These are phyloP conservation scores for Melanaphis sacchari DNA, from an alignment of 1,140 invertebrate genomes.

Conservation along the genomic window DNA sequence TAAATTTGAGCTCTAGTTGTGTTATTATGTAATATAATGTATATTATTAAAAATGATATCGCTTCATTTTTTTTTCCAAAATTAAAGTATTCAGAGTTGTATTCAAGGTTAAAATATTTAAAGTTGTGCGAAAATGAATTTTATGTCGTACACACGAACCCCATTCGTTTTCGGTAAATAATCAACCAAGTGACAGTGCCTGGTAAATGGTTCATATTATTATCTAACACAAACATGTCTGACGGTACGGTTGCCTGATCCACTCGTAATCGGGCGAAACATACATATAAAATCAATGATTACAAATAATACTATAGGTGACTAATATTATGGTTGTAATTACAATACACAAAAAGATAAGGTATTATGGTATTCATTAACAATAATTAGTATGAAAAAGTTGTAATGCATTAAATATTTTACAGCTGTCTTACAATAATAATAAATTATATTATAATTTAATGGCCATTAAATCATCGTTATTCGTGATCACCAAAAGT, in stretches of 20 bases:
- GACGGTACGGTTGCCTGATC: slow-evolving; percentile 34
- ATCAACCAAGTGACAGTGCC: not conserved
- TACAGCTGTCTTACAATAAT: too few species aligned
- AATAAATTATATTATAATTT: too few species aligned
- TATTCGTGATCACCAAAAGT: too few species aligned
- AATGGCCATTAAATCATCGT: too few species aligned
- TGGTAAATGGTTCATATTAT: not conserved
- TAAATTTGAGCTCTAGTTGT: too few species aligned
- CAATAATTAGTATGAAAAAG: too few species aligned
- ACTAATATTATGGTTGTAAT: not conserved
- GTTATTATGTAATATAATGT: not conserved
- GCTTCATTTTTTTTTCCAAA: not conserved
- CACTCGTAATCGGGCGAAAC: not conserved
- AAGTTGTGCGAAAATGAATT: not conserved
- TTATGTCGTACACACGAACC: not conserved
- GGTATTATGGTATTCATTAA: too few species aligned
- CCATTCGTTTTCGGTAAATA: not conserved
- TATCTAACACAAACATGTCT: not conserved
- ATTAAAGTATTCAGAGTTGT: not conserved
- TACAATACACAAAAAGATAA: too few species aligned
- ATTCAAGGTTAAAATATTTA: not conserved
- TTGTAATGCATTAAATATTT: too few species aligned
- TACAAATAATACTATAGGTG: not conserved
- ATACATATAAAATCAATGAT: not conserved
- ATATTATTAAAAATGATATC: not conserved